Percentiles rank a stretch among this genome's conserved stretches.
Conservation (phyloP, 1,140 invertebrate genomes). For the Habropoda laboriosa region DNA sequence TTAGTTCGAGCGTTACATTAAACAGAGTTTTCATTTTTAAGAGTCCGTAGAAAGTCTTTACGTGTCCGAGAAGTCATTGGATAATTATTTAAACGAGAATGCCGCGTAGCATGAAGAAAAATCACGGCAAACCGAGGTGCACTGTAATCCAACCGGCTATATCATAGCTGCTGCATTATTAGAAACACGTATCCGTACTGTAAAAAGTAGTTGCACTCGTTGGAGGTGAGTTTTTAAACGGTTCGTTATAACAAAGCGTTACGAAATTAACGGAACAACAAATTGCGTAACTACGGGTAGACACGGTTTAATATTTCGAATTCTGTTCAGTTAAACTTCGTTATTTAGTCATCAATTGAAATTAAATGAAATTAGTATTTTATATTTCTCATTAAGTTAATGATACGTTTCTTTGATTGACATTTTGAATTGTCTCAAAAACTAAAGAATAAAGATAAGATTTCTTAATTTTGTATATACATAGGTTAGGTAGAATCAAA, state of each 20-base stretch:
- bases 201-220: background rate
- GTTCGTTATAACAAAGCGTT: background rate
- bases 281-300: background rate
- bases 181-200: background rate
- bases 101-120: background rate
- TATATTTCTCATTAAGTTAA: too few species aligned
- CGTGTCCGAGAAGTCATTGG: background rate
- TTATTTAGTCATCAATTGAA: too few species aligned
- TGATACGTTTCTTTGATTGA: too few species aligned
- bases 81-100: background rate
- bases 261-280: background rate
- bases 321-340: too few species aligned
- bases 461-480: too few species aligned
- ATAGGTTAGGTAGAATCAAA: too few species aligned
- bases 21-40: background rate
- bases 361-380: too few species aligned
- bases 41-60: background rate
- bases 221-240: background rate
- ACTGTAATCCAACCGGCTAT: background rate
- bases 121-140: constrained; percentile 2
- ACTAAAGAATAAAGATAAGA: too few species aligned
- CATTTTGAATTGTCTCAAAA: too few species aligned
- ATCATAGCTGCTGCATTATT: background rate
- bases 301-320: too few species aligned
- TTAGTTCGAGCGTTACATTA: too few species aligned